phyloP scores from a whole-genome alignment of 2,888 invertebrate genomes.

The Folsomia candida region DNA sequence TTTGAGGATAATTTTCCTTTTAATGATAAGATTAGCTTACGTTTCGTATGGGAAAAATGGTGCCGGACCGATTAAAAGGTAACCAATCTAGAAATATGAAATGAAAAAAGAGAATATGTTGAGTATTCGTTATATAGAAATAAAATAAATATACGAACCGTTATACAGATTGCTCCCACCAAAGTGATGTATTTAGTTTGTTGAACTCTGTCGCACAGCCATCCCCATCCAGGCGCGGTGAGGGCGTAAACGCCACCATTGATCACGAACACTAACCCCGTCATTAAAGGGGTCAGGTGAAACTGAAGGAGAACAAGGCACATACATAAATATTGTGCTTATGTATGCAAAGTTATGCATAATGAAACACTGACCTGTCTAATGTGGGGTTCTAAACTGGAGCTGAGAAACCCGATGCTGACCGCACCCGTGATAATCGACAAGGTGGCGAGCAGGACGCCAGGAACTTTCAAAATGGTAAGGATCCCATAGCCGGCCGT shows the following conservation, averaged over 20 bases:
- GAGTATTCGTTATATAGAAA: too few relatives aligned
- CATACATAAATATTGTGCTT: neutral
- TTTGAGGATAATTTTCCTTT: too few relatives aligned
- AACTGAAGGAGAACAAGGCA: conserved; percentile 58
- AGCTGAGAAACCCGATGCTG: conserved; percentile 59
- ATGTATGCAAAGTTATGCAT: too few relatives aligned
- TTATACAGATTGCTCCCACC: conserved; percentile 65
- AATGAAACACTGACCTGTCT: conserved; percentile 54
- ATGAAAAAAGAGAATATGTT: too few relatives aligned
- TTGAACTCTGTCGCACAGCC: conserved; percentile 70
- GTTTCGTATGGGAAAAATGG: conserved; percentile 68
- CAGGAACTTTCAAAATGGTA: conserved; percentile 59
- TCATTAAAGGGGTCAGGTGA: conserved; percentile 65
- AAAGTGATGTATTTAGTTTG: conserved; percentile 68
- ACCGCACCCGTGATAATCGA: conserved; percentile 53
- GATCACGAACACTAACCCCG: conserved; percentile 79
- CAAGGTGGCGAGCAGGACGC: conserved; percentile 53
- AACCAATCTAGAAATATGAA: too few relatives aligned
- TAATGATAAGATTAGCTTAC: conserved; percentile 54
- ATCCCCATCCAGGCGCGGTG: conserved; percentile 72
- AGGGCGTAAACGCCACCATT: conserved; percentile 70
- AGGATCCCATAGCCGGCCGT: conserved; percentile 56
- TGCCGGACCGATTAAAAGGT: conserved; percentile 75
- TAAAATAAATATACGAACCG: too few relatives aligned
- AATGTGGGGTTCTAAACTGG: conserved; percentile 60